Evolutionary conservation across 2,888 invertebrate genomes (phyloP).

Genomic region (Campoplex nolae): DNA sequence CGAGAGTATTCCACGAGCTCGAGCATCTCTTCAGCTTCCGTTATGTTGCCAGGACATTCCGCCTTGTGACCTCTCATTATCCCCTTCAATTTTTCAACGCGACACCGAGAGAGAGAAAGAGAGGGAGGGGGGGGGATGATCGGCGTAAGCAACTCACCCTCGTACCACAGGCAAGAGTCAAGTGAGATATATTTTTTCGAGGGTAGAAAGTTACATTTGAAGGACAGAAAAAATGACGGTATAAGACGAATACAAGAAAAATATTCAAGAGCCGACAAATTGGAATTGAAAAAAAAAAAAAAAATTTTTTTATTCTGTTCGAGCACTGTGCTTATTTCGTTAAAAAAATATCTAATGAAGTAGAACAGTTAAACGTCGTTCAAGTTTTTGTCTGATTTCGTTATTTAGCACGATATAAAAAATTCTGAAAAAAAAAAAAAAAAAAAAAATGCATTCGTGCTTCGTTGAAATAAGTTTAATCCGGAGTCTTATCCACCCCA

Average conservation of each 20-base stretch:
- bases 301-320: background rate
- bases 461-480: background rate
- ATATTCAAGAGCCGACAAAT: constrained; percentile 16
- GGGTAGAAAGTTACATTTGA: background rate
- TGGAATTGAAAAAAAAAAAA: background rate
- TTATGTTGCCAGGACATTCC: constrained; percentile 20
- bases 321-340: background rate
- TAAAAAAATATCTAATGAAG: background rate
- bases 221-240: background rate
- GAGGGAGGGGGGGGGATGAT: constrained; percentile 6
- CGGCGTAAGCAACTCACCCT: constrained; percentile 37
- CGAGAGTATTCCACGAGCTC: constrained; percentile 24
- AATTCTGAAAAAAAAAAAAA: background rate
- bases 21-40: constrained; percentile 40
- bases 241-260: background rate
- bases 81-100: constrained; percentile 55
- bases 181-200: constrained; percentile 14
- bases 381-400: background rate
- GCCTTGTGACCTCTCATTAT: constrained; percentile 62
- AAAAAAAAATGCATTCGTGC: background rate
- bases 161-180: constrained; percentile 33
- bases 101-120: constrained; percentile 6
- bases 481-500: background rate
- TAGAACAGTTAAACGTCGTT: background rate
- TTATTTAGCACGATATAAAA: background rate